Evolutionary conservation across 1,140 invertebrate genomes (phyloP).

Genomic region (Lepidostoma basale): DNA sequence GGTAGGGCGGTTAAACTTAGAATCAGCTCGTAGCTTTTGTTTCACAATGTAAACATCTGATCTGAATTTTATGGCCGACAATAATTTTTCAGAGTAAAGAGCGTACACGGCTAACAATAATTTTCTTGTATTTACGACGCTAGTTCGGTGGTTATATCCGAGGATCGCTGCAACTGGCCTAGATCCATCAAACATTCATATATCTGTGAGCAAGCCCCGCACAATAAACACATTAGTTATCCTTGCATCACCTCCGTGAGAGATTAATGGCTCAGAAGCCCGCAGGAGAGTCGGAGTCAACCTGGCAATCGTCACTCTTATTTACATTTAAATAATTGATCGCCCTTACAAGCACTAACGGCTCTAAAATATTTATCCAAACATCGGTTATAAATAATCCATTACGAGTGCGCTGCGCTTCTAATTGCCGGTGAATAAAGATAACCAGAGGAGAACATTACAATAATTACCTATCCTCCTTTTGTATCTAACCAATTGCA

Average conservation of each 20-base stretch:
- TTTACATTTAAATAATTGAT: slow-evolving; percentile 26
- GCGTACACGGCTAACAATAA: no score
- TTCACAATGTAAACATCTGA: no score
- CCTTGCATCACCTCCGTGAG: not conserved
- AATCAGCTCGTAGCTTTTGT: no score
- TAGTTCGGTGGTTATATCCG: no score
- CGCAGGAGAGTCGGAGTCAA: slow-evolving; percentile 5
- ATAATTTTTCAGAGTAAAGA: no score
- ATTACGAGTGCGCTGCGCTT: slow-evolving; percentile 17
- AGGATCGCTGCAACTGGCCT: not conserved
- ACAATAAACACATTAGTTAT: slow-evolving; percentile 29
- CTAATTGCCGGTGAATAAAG: slow-evolving; percentile 23
- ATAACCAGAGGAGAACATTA: no score
- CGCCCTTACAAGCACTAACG: not conserved
- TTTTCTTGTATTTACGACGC: no score
- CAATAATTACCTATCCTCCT: no score
- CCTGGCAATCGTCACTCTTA: slow-evolving; percentile 10
- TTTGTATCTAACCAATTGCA: no score
- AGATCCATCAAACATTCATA: slow-evolving; percentile 4
- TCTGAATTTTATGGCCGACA: no score
- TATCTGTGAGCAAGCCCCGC: slow-evolving; percentile 16
- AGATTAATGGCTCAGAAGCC: slow-evolving; percentile 9
- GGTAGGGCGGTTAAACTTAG: no score
- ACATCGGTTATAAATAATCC: slow-evolving; percentile 35
- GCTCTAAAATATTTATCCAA: slow-evolving; percentile 24